A percentile compares a stretch with the other conserved stretches of the same genome.
These are phyloP conservation scores for Oncorhynchus keta DNA, from an alignment of 2,113 vertebrate genomes.

Conservation along the genomic window DNA sequence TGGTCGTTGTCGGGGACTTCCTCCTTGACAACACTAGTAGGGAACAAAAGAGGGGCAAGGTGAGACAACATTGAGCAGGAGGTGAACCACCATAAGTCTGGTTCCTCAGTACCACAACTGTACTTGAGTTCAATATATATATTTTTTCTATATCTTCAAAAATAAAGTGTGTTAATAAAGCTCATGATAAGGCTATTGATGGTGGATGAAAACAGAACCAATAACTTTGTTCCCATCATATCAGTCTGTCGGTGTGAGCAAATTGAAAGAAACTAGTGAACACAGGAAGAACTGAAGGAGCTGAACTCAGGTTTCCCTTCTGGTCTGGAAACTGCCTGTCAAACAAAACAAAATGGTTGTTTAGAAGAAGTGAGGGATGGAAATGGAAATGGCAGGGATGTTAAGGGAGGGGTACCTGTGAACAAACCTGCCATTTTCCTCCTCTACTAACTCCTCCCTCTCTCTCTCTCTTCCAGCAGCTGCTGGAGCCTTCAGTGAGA, in stretches of 20 bases:
- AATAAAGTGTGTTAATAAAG: too few relatives aligned
- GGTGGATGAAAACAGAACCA: too few relatives aligned
- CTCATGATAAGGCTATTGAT: too few relatives aligned
- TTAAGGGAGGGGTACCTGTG: slow-evolving; percentile 56
- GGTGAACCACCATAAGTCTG: too few relatives aligned
- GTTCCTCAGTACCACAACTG: too few relatives aligned
- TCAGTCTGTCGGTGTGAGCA: too few relatives aligned
- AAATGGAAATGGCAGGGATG: slow-evolving; percentile 63
- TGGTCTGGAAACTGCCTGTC: slow-evolving; percentile 65
- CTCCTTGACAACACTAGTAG: slow-evolving; percentile 81
- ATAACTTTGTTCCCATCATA: too few relatives aligned
- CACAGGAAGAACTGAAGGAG: not conserved
- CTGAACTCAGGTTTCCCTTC: slow-evolving; percentile 36
- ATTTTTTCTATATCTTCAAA: too few relatives aligned
- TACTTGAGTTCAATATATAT: too few relatives aligned
- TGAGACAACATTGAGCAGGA: not conserved
- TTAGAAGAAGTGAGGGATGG: slow-evolving; percentile 47
- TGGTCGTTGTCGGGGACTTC: slow-evolving; percentile 86
- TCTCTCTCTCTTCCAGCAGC: slow-evolving; percentile 91
- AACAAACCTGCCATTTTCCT: slow-evolving; percentile 76
- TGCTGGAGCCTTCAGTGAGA: slow-evolving; percentile 85
- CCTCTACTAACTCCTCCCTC: slow-evolving; percentile 70
- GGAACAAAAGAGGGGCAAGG: not conserved
- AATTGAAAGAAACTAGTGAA: not conserved
- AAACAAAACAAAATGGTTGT: slow-evolving; percentile 72